A percentile compares a stretch with the other conserved stretches of the same genome.
Conservation (phyloP, 2,113 vertebrate genomes). For the Dipodomys ordii region DNA sequence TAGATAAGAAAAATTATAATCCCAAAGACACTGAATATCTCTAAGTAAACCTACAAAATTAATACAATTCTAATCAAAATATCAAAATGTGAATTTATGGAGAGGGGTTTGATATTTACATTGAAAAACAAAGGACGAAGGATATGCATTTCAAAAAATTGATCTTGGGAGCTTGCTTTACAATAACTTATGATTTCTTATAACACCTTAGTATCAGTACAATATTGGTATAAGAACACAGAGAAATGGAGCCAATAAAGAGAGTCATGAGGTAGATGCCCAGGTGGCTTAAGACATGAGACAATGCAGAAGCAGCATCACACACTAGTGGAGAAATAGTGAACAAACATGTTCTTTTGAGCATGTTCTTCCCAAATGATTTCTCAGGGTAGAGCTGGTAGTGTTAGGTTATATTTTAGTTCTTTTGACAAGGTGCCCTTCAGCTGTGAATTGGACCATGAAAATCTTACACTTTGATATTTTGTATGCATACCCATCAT, state of each 20-base stretch:
- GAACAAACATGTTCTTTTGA: neutral
- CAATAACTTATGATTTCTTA: neutral
- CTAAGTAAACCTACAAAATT: neutral
- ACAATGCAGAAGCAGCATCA: too few relatives aligned
- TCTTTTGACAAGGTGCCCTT: neutral
- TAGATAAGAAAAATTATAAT: neutral
- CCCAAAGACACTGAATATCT: neutral
- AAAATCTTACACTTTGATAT: neutral
- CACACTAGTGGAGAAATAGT: too few relatives aligned
- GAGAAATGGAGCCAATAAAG: neutral
- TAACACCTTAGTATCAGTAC: neutral
- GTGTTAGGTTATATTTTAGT: neutral
- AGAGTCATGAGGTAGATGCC: neutral
- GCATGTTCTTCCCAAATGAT: neutral
- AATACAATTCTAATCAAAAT: neutral
- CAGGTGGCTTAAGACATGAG: fast-evolving
- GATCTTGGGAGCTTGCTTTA: neutral
- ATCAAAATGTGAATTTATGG: neutral
- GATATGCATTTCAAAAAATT: neutral
- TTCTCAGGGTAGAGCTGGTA: neutral
- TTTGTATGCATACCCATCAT: neutral
- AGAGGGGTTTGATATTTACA: neutral
- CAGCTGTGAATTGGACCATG: neutral
- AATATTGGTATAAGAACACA: neutral
- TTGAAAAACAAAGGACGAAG: neutral